Base-by-base conservation (phyloP, 2,888 invertebrate species). In the Himalopsyche japonica region DNA sequence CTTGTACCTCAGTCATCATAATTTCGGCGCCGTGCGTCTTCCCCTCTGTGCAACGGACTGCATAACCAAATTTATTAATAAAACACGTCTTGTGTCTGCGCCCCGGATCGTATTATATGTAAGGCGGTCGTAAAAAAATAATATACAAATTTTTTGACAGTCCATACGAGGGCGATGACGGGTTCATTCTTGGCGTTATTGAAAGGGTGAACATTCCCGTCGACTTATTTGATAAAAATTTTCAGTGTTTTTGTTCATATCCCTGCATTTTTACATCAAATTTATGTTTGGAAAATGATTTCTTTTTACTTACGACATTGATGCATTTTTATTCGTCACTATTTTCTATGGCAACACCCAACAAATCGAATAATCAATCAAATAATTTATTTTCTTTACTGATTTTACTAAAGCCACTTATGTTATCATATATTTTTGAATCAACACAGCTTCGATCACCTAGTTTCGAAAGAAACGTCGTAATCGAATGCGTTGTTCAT, bases 11-110 rank as follows among this genome's bases (percentile, higher is more conserved):
- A 20, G 20, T 20, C 20, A 57, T 57, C 20, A 57, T 57, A 57
- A 20, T 20, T 10, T 57, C 2, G 57, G 57, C 20, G 57, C 57
- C 82, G 64, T 30, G 20, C 27, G 10, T 82, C 82, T 64, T 79
- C 82, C 57, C 82, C 82, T 49, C 57, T n/a, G 32, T 30, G 81
- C 82, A 43, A 27, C 79, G 47, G 76, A 24, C 49, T 83, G 79
- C 83, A 79, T 82, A 82, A 15, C 70, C 24, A 34, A 37, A 83
- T 79, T 79, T 83, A 83, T 83, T 83, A 79, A 80, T 80, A 83
- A 76, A 80, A 80, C 80, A 27, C 24, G 34, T 76, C 64, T 48
- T 30, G 6, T 6, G 32, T 32, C 76, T 80, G 27, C 76, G 47
- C n/a, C 37, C 77, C 76, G 27, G 76, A 27, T 27, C 32, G 34